Base-by-base conservation (phyloP, 2,888 invertebrate genomes). In the Drosophila anceps region DNA sequence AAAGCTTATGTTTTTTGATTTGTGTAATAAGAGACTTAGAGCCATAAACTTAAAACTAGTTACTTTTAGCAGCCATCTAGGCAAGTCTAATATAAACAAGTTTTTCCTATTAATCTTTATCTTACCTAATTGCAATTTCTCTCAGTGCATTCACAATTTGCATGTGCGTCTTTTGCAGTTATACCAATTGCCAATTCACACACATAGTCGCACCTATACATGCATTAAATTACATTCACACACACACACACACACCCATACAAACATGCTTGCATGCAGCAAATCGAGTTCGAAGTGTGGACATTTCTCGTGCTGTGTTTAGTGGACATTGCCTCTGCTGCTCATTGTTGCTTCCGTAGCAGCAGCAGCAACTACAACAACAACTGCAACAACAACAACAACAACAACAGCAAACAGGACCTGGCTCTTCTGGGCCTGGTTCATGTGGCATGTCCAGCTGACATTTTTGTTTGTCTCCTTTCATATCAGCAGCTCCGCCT, bases 271-370 rank as follows among this genome's bases (percentile, higher is more conserved):
- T n/a, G 20, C 13, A 9, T 7, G 27, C 27, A 13, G 58, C 63
- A 86, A 77, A 86, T 77, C 57, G 90, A 71, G 83, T 75, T 68
- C 69, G 76, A 76, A 76, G 65, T 81, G 90, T 75, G 84, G 80
- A 86, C 88, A 89, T 75, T 80, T 77, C 62, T 60, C 69, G 70
- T 71, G 83, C 76, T 72, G 71, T 61, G 83, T 50, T 79, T 74
- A 68, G 69, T 79, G 70, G 66, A 72, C 82, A 73, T 78, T 60
- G 79, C 65, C 68, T 69, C 72, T 58, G 53, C 35, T 13, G n/a
- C 13, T 27, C 72, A 81, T 89, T 83, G 81, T 84, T 81, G 90
- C 86, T 90, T 90, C 90, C 76, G 82, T 73, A 60, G 81, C 71
- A 81, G 81, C 86, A 69, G 67, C 61, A 63, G 7, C 44, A 6